Percentiles rank a stretch among this genome's conserved stretches.
phyloP scores from a whole-genome alignment of 2,113 vertebrate species.

The Echinops telfairi region DNA sequence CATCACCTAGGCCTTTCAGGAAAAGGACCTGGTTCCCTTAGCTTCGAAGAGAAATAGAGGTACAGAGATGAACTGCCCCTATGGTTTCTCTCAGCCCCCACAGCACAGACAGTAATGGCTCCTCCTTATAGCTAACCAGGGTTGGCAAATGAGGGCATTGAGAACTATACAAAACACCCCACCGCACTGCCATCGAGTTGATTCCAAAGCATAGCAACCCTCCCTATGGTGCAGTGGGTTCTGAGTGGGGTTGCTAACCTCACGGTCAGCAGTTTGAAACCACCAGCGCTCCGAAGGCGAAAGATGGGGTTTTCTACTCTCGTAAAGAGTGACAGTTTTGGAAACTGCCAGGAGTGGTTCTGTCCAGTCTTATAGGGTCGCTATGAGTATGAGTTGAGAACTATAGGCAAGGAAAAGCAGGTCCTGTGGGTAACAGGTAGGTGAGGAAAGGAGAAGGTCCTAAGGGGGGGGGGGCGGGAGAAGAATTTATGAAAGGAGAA shows the following conservation, averaged over 20 bases:
- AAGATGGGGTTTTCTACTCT: no score
- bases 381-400: background rate
- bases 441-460: background rate
- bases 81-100: background rate
- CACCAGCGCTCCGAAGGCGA: no score
- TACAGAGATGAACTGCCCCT: no score
- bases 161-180: background rate
- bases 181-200: no score
- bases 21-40: background rate
- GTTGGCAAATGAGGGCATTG: background rate
- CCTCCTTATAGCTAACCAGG: fast-evolving
- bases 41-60: background rate
- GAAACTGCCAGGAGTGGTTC: no score
- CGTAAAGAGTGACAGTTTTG: no score
- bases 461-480: background rate
- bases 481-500: background rate
- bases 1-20: background rate
- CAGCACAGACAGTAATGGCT: fast-evolving
- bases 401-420: background rate
- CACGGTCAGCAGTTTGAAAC: no score
- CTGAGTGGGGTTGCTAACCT: no score
- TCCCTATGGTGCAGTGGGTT: no score
- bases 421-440: background rate
- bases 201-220: no score
- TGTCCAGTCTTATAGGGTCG: no score